These are phyloP conservation scores for Saccopteryx leptura DNA, from an alignment of 2,113 vertebrate species.

Conservation along the genomic window DNA sequence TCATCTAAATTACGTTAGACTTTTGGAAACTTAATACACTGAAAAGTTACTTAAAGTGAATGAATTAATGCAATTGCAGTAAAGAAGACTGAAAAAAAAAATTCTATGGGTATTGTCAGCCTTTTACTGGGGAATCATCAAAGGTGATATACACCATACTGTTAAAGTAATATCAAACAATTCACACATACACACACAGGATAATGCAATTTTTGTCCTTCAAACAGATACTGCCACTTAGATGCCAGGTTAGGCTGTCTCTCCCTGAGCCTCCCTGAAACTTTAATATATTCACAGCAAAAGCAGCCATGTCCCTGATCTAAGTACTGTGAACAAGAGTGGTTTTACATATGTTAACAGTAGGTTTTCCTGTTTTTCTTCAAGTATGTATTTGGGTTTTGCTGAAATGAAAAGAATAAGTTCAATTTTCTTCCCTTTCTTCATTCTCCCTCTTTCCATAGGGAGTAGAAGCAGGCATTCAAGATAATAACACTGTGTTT, in stretches of 20 bases:
- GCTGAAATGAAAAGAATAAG: conserved; percentile 39
- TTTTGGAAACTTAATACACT: not conserved
- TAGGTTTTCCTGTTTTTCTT: conserved; percentile 46
- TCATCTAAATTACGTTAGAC: not conserved
- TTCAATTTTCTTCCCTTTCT: conserved; percentile 47
- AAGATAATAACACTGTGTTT: conserved; percentile 26
- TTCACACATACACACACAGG: not conserved
- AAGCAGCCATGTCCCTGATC: not conserved
- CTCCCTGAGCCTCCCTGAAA: not conserved
- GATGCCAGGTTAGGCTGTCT: not conserved
- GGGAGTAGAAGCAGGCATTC: not conserved
- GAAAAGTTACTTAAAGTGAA: not conserved
- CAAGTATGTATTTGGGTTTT: conserved; percentile 27
- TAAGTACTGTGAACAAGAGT: not conserved
- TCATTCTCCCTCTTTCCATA: not conserved
- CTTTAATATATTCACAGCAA: conserved; percentile 68
- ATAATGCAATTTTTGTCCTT: not conserved
- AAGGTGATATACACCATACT: not conserved
- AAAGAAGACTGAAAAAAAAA: conserved; percentile 52
- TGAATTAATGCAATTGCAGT: not conserved
- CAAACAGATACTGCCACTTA: not conserved
- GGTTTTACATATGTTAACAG: not conserved
- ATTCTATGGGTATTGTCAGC: not conserved
- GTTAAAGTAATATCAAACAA: conserved; percentile 34
- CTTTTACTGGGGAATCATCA: not conserved